Evolutionary conservation across 1,140 invertebrate genomes (phyloP), one percentile per base, ranked within the genome.

Genomic region (Lethocerus indicus): DNA sequence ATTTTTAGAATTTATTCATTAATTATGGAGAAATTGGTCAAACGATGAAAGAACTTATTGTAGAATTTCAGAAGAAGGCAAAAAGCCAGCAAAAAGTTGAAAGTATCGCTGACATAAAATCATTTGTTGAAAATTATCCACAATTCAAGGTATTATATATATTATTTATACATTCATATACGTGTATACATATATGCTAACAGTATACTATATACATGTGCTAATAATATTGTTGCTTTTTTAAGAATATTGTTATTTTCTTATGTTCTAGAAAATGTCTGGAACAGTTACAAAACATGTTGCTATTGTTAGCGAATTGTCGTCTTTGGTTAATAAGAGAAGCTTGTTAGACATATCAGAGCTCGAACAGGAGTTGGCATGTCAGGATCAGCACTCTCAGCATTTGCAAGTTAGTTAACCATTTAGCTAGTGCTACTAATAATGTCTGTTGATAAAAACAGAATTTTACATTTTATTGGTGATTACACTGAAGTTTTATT

Each of bases 21-120:
- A 98, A 98, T 67, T 98, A 95, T 71, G 95, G 95, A 26, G 93
- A 98, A 70, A 97, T 98, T 61, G 93, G 92, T 1, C 85, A 89
- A 59, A 97, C 90, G 28, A 95, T 98, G 51, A 97, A 98, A 67
- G 75, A 83, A 36, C 68, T 98, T 24, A 97, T 98, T 85, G 93
- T 98, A 46, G 90, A 97, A 56, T 98, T 96, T 68, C 93, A 98
- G 67, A 81, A 75, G 54, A 93, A 94, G 69, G 88, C 90, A 2
- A 88, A 97, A 62, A 89, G 85, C 59, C 84, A 89, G 56, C 88
- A 97, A 61, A 97, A 98, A 72, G 83, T 98, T 2, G 95, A 98
- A 71, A 95, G 88, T 54, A 98, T 99, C 59, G 75, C 81, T 0
- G 95, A 98, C 63, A 98, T 98, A 93, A 98, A 98, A 71, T 83